Base-by-base conservation (phyloP, 2,113 vertebrate genomes). In the Desmodus rotundus region DNA sequence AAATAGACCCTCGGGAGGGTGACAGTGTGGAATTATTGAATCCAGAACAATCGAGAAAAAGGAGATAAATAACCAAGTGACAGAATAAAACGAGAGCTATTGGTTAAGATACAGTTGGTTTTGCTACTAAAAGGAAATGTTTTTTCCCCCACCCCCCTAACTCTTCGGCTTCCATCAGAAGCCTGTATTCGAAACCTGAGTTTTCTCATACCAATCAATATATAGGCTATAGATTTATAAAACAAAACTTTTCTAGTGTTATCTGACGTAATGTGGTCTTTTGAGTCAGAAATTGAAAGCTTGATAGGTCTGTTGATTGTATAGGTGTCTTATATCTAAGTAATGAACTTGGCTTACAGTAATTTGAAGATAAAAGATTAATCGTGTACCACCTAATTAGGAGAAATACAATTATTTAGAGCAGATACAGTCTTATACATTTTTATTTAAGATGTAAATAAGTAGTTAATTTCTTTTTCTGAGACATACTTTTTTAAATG, bases 371-470 rank as follows among this genome's bases (percentile, higher is more conserved):
- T 36, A 82, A 87, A 63, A 73, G 68, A 82, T 87, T 78, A 82
- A 80, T 56, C 87, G 41, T 58, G 13, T 38, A 63, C 3, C 87
- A 58, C 7, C 38, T 86, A 22, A 61, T 63, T 96, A 94, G 63
- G 43, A 86, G 47, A 38, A 89, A 61, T 80, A 81, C 17, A 83
- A 50, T 96, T 61, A 87, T 89, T 50, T 88, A 85, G 54, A 15
- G 22, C 10, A 47, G 15, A 68, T 89, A 16, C 36, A 63, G 26
- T 96, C 41, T 92, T 67, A 47, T 7, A 73, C 1, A 13, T 86
- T 93, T 96, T 96, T 97, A 36, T 43, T 47, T 86, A 93, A 72
- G 54, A 85, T 92, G 31, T 36, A 0, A 1, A 89, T 87, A 95
- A 96, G 4, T 41, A 45, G 41, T 47, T 94, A 81, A 47, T 33